Conservation (phyloP, 2,888 invertebrate genomes). For the Calephelis perditalis region DNA sequence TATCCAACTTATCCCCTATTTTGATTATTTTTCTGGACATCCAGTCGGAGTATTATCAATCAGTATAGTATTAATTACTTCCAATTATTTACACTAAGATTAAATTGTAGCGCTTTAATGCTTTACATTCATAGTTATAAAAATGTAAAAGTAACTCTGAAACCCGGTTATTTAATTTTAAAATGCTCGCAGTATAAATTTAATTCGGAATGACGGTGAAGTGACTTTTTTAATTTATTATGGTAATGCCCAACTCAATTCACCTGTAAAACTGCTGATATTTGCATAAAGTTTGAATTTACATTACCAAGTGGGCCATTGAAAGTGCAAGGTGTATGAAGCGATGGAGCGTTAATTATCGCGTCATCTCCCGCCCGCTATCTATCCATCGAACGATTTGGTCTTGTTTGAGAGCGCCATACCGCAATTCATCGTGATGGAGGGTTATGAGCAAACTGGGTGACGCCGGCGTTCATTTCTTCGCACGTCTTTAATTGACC, state of each 20-base stretch:
- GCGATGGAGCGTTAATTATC: constrained; percentile 37
- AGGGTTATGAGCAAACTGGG: constrained; percentile 36
- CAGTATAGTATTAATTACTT: too few species aligned
- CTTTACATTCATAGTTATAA: background rate
- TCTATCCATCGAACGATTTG: constrained; percentile 49
- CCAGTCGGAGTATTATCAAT: too few species aligned
- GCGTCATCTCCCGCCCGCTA: constrained; percentile 44
- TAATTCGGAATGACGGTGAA: background rate
- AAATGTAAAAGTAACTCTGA: background rate
- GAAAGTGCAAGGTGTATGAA: constrained; percentile 26
- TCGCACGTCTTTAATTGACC: constrained; percentile 26
- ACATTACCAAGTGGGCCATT: constrained; percentile 20
- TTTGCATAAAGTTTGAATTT: constrained; percentile 12
- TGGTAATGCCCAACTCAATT: background rate
- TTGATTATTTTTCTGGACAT: too few species aligned
- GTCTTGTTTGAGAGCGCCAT: constrained; percentile 46
- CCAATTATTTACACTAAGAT: too few species aligned
- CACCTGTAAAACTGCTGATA: background rate
- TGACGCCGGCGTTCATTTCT: constrained; percentile 39
- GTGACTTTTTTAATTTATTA: background rate
- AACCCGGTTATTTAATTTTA: background rate
- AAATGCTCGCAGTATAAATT: background rate
- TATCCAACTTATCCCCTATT: too few species aligned
- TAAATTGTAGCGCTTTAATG: too few species aligned
- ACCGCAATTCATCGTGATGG: constrained; percentile 45